Percentiles rank a stretch among this genome's conserved stretches.
phyloP scores from a whole-genome alignment of 1,140 invertebrate species.

The Solen grandis region DNA sequence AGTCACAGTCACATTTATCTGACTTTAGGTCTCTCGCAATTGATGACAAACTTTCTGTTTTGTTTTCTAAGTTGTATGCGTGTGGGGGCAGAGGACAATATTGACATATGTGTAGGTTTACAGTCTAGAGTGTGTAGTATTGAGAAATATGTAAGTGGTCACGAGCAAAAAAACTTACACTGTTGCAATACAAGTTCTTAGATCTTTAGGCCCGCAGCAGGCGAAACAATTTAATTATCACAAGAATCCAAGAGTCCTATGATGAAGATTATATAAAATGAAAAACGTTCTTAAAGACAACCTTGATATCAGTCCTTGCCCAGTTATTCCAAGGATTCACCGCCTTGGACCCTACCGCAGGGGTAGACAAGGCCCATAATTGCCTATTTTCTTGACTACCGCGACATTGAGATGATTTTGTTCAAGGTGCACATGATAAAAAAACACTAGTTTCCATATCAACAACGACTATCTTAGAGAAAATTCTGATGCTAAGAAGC shows the following conservation, averaged over 20 bases:
- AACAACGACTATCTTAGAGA: slow-evolving; percentile 9
- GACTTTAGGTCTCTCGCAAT: too few species aligned
- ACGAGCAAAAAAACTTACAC: neutral
- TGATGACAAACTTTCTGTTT: neutral
- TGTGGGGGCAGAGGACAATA: neutral
- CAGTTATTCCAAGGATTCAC: neutral
- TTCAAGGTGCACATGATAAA: slow-evolving; percentile 4
- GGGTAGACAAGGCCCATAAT: slow-evolving; percentile 1
- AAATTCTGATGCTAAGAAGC: neutral
- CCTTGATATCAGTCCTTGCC: neutral
- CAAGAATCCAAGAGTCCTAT: neutral
- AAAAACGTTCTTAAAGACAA: neutral
- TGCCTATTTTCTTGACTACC: too few species aligned
- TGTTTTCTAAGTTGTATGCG: neutral
- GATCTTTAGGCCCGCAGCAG: slow-evolving; percentile 15
- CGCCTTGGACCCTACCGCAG: neutral
- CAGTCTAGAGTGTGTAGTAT: neutral
- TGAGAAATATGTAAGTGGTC: neutral
- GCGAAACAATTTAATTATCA: slow-evolving; percentile 15
- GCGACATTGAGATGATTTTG: too few species aligned
- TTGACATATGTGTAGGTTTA: neutral
- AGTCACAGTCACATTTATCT: too few species aligned
- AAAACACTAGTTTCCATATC: neutral
- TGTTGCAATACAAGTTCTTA: slow-evolving; percentile 6
- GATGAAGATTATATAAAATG: slow-evolving; percentile 2